A percentile compares a stretch with the other conserved stretches of the same genome.
phyloP scores from a whole-genome alignment of 1,140 invertebrate genomes.

The Sarcophaga peregrina region DNA sequence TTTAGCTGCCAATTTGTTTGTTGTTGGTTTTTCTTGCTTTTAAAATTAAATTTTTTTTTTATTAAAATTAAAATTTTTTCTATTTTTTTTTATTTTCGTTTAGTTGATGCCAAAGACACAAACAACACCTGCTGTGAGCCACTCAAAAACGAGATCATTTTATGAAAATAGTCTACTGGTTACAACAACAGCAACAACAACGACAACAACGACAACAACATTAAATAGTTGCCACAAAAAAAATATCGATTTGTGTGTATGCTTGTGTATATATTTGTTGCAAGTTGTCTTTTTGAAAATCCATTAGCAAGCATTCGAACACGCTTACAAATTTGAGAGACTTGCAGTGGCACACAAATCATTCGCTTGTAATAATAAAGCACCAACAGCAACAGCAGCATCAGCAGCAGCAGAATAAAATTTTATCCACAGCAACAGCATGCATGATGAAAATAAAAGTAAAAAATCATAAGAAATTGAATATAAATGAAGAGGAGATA shows the following conservation, averaged over 20 bases:
- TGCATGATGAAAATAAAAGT: no score
- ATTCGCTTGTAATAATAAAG: no score
- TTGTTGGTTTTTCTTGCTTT: not conserved
- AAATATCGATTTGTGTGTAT: not conserved
- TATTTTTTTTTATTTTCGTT: not conserved
- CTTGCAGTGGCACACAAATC: no score
- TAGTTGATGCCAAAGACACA: not conserved
- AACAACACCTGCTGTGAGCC: conserved; percentile 14
- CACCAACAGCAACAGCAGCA: no score
- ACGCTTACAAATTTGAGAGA: no score
- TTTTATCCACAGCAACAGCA: no score
- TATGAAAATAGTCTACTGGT: not conserved
- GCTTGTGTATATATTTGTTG: not conserved
- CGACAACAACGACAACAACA: no score
- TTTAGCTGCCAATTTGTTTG: conserved; percentile 25
- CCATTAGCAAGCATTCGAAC: not conserved
- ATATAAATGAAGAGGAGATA: no score
- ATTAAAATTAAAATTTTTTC: not conserved
- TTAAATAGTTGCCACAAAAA: no score
- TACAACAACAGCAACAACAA: no score
- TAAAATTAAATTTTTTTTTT: not conserved
- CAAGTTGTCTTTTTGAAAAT: conserved; percentile 13
- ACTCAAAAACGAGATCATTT: not conserved
- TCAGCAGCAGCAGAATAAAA: no score
- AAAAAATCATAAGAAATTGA: no score